Evolutionary conservation across 2,113 vertebrate genomes (phyloP).

Genomic region (Trematocara macrostoma): DNA sequence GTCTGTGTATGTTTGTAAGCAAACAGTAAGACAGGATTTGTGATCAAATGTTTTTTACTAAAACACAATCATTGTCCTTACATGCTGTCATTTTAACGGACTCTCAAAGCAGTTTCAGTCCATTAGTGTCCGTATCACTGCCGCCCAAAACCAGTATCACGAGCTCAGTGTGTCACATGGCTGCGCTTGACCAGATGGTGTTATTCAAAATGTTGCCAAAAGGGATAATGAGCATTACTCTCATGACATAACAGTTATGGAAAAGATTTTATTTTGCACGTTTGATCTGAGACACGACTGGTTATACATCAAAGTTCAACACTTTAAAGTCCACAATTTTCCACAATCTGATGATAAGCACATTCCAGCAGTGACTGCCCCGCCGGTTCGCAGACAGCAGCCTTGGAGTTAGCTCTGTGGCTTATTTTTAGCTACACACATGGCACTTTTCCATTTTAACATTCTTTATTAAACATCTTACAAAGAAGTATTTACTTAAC

Average conservation of each 20-base stretch:
- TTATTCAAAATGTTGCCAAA: not conserved
- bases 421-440: not conserved
- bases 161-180: not conserved
- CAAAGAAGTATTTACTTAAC: not conserved
- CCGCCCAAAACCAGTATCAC: not conserved
- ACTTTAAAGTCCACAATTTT: not conserved
- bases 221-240: rapidly evolving
- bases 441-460: not conserved
- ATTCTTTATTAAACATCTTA: not conserved
- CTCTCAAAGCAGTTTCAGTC: not conserved
- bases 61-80: not conserved
- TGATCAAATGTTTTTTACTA: not conserved
- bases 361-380: not conserved
- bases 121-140: not conserved
- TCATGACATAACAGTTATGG: not conserved
- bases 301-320: not conserved
- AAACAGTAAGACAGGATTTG: not conserved
- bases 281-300: not conserved
- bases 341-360: not conserved
- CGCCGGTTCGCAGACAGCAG: not conserved
- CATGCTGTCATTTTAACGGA: not conserved
- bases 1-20: not conserved
- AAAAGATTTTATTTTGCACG: not conserved
- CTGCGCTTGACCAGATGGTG: not conserved
- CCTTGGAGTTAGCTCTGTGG: not conserved